A percentile compares a stretch with the other conserved stretches of the same genome.
Evolutionary conservation across 2,888 invertebrate genomes (phyloP).

Genomic region (Stictocephala bisonia): DNA sequence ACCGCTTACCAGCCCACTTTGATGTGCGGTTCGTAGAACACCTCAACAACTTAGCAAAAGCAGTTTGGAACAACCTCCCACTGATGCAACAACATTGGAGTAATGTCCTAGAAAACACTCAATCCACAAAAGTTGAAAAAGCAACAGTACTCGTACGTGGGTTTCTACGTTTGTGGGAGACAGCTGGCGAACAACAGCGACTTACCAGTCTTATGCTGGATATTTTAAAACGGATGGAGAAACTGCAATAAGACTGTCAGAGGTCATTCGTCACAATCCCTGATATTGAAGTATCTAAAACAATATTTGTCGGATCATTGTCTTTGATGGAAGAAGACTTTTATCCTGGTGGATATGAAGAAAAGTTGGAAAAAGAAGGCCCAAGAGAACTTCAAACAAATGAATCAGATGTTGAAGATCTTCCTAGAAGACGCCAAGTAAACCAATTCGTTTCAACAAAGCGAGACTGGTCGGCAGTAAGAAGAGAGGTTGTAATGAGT

Average conservation of each 20-base stretch:
- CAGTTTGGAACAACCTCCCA: constrained; percentile 47
- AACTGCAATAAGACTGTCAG: constrained; percentile 42
- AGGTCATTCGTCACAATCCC: constrained; percentile 21
- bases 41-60: constrained; percentile 39
- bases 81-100: too few relatives aligned
- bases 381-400: neutral
- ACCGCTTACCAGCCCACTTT: constrained; percentile 38
- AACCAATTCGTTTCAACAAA: too few relatives aligned
- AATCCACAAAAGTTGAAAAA: constrained; percentile 44
- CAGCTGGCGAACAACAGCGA: constrained; percentile 27
- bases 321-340: constrained; percentile 4
- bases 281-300: constrained; percentile 40
- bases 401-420: too few relatives aligned
- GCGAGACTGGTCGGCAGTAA: too few relatives aligned
- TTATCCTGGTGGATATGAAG: constrained; percentile 22
- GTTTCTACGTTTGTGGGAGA: constrained; percentile 34
- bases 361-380: neutral
- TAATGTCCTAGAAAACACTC: constrained; percentile 20
- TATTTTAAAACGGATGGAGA: constrained; percentile 34
- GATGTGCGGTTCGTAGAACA: constrained; percentile 47
- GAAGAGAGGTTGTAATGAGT: too few relatives aligned
- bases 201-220: constrained; percentile 38
- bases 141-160: constrained; percentile 39
- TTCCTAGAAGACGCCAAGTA: too few relatives aligned
- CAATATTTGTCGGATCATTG: constrained; percentile 32